These are phyloP conservation scores for Excalfactoria chinensis DNA, from an alignment of 2,113 vertebrate genomes.

Conservation along the genomic window DNA sequence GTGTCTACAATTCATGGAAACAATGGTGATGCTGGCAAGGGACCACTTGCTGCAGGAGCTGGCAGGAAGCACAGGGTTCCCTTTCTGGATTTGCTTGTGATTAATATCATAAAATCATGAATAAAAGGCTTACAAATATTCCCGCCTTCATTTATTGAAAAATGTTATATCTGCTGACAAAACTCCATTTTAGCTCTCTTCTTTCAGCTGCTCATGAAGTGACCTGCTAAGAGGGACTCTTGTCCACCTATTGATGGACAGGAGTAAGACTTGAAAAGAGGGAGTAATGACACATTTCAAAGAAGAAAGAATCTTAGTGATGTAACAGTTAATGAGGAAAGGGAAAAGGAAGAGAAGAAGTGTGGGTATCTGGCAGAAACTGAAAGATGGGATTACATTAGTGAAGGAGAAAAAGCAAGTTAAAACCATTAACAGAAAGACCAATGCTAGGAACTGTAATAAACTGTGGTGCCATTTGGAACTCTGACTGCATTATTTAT, in stretches of 20 bases:
- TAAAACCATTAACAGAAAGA: not conserved
- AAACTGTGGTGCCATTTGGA: not conserved
- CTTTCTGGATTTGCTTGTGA: not conserved
- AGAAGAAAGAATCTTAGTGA: not conserved
- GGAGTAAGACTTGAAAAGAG: not conserved
- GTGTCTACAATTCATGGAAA: not conserved
- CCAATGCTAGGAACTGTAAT: not conserved
- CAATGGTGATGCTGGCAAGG: not conserved
- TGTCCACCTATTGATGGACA: not conserved
- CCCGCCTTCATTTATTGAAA: not conserved
- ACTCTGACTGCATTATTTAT: not conserved
- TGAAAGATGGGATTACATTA: not conserved
- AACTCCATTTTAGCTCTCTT: not conserved
- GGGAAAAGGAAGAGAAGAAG: not conserved
- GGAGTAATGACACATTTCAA: not conserved
- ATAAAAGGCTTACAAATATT: not conserved
- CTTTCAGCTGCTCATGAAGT: not conserved
- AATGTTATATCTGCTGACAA: not conserved
- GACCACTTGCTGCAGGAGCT: not conserved
- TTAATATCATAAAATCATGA: not conserved
- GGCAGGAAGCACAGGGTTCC: not conserved
- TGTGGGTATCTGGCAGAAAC: not conserved
- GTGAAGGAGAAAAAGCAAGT: not conserved
- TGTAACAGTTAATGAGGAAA: not conserved
- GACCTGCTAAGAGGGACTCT: not conserved